Conservation (phyloP, 2,113 vertebrate species). For the Ovis canadensis region DNA sequence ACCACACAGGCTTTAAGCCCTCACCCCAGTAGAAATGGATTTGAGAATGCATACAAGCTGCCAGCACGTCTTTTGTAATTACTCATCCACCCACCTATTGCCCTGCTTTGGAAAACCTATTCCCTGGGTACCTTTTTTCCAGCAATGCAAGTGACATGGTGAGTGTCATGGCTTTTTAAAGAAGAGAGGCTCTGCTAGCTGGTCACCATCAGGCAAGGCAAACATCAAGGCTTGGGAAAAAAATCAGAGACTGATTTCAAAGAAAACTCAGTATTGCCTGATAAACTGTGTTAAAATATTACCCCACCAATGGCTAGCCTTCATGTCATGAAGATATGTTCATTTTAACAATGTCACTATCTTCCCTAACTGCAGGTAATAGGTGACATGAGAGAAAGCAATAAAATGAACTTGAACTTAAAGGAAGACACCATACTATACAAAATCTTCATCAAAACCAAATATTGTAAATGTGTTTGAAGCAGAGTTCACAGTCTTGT, state of each 20-base stretch:
- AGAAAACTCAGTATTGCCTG: not conserved
- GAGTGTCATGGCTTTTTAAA: not conserved
- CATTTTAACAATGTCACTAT: not conserved
- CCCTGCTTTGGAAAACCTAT: not conserved
- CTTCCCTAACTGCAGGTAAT: not conserved
- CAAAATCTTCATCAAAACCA: not conserved
- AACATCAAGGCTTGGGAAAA: not conserved
- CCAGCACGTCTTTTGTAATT: not conserved
- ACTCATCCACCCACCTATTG: not conserved
- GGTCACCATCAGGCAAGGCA: not conserved
- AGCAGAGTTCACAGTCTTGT: not conserved
- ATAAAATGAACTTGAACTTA: not conserved
- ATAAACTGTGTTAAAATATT: not conserved
- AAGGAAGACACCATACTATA: not conserved
- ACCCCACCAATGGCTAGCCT: not conserved
- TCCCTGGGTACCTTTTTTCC: not conserved
- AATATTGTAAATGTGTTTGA: not conserved
- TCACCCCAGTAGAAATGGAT: not conserved
- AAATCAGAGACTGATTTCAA: slow-evolving; percentile 9
- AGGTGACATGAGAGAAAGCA: not conserved
- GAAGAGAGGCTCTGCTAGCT: not conserved
- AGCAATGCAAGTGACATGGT: not conserved
- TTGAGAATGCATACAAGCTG: not conserved
- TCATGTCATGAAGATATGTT: not conserved
- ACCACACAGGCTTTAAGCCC: not conserved